Evolutionary conservation across 1,140 invertebrate species (phyloP).

Genomic region (Grapholita molesta): DNA sequence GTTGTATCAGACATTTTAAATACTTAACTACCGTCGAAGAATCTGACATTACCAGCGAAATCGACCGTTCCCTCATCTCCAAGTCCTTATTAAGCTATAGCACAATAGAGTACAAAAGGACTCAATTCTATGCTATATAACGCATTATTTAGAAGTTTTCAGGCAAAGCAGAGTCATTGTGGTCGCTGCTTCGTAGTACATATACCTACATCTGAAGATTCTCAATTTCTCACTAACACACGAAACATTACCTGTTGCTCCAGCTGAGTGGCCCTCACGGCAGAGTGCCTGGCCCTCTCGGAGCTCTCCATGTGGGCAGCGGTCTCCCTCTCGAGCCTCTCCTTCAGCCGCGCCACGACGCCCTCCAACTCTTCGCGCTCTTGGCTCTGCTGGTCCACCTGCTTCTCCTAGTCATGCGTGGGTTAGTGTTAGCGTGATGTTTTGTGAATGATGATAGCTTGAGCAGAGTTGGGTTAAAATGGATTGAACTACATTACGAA

Average conservation of each 20-base stretch:
- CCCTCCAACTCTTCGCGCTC: constrained; percentile 96
- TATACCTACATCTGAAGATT: too few species aligned
- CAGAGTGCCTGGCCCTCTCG: constrained; percentile 86
- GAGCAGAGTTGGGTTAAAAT: background rate
- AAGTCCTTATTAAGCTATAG: too few species aligned
- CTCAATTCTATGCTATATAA: too few species aligned
- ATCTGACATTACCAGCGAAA: too few species aligned
- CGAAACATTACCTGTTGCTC: constrained; percentile 34
- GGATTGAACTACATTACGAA: background rate
- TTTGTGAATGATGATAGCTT: background rate
- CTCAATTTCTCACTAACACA: too few species aligned
- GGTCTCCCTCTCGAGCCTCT: constrained; percentile 93
- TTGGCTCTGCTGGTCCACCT: constrained; percentile 91
- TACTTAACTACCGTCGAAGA: too few species aligned
- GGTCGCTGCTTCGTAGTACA: too few species aligned
- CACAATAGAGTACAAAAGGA: too few species aligned
- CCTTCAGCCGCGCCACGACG: constrained; percentile 89
- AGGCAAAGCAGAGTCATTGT: too few species aligned
- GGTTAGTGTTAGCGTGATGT: constrained; percentile 28
- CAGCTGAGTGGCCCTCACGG: constrained; percentile 86
- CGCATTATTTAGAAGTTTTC: too few species aligned
- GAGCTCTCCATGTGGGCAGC: constrained; percentile 92
- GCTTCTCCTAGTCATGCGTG: constrained; percentile 85
- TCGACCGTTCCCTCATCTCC: too few species aligned
- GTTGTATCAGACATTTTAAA: too few species aligned